Percentiles rank a stretch among this genome's conserved stretches.
phyloP scores from a whole-genome alignment of 2,888 invertebrate species.

The Lasioglossum villosulum region DNA sequence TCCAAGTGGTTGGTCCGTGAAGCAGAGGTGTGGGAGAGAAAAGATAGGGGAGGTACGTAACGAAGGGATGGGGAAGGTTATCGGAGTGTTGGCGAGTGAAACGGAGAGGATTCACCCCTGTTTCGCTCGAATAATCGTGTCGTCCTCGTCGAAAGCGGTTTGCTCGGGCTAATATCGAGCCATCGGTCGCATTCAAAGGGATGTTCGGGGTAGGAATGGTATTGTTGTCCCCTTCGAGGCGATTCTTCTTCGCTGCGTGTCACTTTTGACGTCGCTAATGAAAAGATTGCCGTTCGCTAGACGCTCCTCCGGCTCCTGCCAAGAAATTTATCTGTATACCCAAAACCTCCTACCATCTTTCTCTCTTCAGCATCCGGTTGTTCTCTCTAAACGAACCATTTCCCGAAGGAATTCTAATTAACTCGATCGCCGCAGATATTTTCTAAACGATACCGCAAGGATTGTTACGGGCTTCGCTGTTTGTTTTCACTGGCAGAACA shows the following conservation, averaged over 20 bases:
- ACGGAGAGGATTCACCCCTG: slow-evolving; percentile 68
- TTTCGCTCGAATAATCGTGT: slow-evolving; percentile 74
- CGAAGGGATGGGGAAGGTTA: slow-evolving; percentile 28
- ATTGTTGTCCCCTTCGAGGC: slow-evolving; percentile 44
- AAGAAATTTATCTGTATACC: neutral
- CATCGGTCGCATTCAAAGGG: slow-evolving; percentile 54
- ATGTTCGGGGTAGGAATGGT: slow-evolving; percentile 42
- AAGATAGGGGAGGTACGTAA: slow-evolving; percentile 17
- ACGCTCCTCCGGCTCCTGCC: neutral
- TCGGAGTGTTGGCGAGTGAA: slow-evolving; percentile 51
- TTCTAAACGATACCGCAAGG: neutral
- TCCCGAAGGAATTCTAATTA: neutral
- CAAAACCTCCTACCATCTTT: neutral
- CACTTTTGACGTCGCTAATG: slow-evolving; percentile 51
- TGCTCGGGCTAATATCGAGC: slow-evolving; percentile 73
- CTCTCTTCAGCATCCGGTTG: neutral
- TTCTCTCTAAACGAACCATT: neutral
- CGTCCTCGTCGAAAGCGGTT: slow-evolving; percentile 72
- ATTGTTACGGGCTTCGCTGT: neutral
- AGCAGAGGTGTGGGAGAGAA: slow-evolving; percentile 12
- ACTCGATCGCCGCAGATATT: neutral
- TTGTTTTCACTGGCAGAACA: neutral
- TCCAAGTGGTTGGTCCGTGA: neutral
- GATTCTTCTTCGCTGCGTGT: slow-evolving; percentile 51
- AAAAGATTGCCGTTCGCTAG: slow-evolving; percentile 45